Conservation (phyloP, 1,140 invertebrate genomes). For the Zeugodacus cucurbitae region DNA sequence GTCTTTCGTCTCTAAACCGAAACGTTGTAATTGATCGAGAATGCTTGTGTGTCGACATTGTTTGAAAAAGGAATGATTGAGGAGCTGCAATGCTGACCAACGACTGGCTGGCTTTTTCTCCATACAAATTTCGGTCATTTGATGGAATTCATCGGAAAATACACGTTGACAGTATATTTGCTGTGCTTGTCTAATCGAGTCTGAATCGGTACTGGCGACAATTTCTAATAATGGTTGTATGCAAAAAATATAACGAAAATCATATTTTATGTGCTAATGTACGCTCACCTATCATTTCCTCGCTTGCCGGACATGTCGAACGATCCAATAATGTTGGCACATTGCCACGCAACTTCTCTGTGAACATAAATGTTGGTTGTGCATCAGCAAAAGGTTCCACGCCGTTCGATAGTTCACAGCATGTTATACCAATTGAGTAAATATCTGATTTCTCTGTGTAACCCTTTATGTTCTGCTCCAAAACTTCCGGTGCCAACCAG, state of each 20-base stretch:
- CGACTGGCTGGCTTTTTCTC: conserved; percentile 71
- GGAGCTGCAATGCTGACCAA: conserved; percentile 73
- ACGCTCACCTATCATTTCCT: conserved; percentile 51
- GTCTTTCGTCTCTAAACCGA: conserved; percentile 47
- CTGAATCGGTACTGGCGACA: conserved; percentile 50
- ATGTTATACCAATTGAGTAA: conserved; percentile 88
- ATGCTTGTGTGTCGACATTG: conserved; percentile 65
- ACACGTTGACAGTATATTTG: conserved; percentile 69
- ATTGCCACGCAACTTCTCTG: conserved; percentile 86
- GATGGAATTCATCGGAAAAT: conserved; percentile 81
- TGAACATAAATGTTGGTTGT: conserved; percentile 86
- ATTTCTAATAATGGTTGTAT: conserved; percentile 42
- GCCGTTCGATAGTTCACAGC: conserved; percentile 91
- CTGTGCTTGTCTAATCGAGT: conserved; percentile 51
- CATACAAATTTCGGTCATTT: conserved; percentile 76
- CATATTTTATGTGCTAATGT: background rate
- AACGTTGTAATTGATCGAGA: conserved; percentile 51
- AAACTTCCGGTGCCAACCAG: conserved; percentile 91
- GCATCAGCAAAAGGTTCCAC: conserved; percentile 86
- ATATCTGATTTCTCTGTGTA: conserved; percentile 91
- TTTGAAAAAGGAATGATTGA: conserved; percentile 82
- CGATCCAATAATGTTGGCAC: conserved; percentile 82
- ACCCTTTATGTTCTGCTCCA: conserved; percentile 89
- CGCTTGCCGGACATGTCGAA: conserved; percentile 74
- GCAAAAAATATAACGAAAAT: background rate